These are phyloP conservation scores for Stenchaetothrips biformis DNA, from an alignment of 2,888 invertebrate species.

Conservation along the genomic window DNA sequence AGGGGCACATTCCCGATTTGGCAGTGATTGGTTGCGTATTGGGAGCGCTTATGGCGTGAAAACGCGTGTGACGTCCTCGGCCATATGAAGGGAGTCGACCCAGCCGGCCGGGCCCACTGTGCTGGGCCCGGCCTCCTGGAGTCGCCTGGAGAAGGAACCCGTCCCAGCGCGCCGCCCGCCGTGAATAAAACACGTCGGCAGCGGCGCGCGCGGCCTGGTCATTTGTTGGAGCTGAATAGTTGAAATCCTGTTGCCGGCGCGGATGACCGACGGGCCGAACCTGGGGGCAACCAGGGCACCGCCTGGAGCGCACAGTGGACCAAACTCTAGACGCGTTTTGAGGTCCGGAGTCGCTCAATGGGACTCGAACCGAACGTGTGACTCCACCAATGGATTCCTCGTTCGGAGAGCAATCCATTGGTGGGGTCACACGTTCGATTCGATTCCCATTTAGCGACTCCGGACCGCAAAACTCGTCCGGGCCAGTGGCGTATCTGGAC, in stretches of 20 bases:
- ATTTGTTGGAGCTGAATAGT: background rate
- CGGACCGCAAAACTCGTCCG: too few species aligned
- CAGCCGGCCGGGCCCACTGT: background rate
- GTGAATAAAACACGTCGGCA: background rate
- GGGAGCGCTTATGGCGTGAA: conserved; percentile 6
- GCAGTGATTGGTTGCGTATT: conserved; percentile 23
- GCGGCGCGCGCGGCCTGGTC: background rate
- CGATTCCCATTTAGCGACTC: too few species aligned
- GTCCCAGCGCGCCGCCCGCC: background rate
- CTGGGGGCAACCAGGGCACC: background rate
- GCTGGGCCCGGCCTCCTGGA: background rate
- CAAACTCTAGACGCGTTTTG: too few species aligned
- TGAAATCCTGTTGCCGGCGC: background rate
- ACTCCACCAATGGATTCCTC: too few species aligned
- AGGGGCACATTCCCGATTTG: conserved; percentile 18
- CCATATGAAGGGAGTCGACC: background rate
- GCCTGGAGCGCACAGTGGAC: background rate
- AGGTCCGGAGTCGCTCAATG: too few species aligned
- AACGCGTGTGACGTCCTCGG: background rate
- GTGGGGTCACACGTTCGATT: too few species aligned
- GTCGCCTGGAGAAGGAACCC: background rate
- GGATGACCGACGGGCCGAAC: background rate
- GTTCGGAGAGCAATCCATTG: too few species aligned
- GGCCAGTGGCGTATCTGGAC: too few species aligned
- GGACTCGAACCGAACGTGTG: too few species aligned